Base-by-base conservation (phyloP, 2,113 vertebrate species). In the Oplegnathus fasciatus region DNA sequence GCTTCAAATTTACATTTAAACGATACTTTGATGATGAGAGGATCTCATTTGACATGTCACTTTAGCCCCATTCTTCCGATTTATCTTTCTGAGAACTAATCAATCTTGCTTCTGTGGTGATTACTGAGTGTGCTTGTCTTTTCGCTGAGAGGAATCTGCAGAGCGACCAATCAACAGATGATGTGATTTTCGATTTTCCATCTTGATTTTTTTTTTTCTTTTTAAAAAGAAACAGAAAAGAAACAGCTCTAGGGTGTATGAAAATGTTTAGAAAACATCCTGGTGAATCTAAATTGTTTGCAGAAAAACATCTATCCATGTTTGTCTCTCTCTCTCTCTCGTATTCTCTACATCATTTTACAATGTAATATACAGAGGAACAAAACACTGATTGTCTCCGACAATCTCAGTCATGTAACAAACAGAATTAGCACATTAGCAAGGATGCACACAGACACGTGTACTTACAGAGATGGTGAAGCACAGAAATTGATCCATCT, bases 51-150 rank as follows among this genome's bases (percentile, higher is more conserved):
- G 88, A 91, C 88, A 61, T 84, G 88, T 92, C 90, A 85, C 82
- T 87, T 78, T 78, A 82, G 82, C 66, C 75, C 61, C 75, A 77
- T 91, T 88, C 88, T 89, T 88, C 89, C 86, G 83, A 93, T 93
- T 94, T 88, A 94, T 96, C 93, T 93, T 88, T 74, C 64, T 82
- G 92, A 86, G 83, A 89, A 87, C 84, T 90, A 94, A 94, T 94
- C 92, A 94, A 90, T 93, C 90, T 92, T 85, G 44, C 71, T 91
- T 89, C 65, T 91, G 75, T 78, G 79, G 83, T 87, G 86, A 92
- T 91, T 91, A 91, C 86, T 42, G 73, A 85, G 88, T 62, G 86
- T 78, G 90, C 82, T 80, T 85, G 75, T 85, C 61, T 86, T 80
- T 80, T 32, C 34, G 57, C 24, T 86, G 61, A 86, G 55, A 86